Percentiles rank a stretch among this genome's conserved stretches.
Evolutionary conservation across 2,888 invertebrate genomes (phyloP).

Genomic region (Zaprionus lineosus): DNA sequence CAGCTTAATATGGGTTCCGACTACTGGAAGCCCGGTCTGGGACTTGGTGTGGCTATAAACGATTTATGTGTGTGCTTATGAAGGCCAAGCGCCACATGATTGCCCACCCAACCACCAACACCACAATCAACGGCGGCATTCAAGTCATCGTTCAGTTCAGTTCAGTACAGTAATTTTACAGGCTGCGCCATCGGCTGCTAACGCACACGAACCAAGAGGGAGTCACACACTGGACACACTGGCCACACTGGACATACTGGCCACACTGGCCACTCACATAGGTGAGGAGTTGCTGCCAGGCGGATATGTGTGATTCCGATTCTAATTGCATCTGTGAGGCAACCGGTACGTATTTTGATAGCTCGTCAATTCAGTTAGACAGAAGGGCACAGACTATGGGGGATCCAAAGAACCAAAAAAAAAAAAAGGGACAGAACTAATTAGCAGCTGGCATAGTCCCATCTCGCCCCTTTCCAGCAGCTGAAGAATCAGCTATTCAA

Average conservation of each 20-base stretch:
- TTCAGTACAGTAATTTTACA: conserved; percentile 79
- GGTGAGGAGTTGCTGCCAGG: conserved; percentile 1
- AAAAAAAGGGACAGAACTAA: no score
- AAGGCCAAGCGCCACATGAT: conserved; percentile 63
- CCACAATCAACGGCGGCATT: conserved; percentile 48
- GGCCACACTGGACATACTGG: background rate
- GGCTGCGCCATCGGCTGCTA: conserved; percentile 70
- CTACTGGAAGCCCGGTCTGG: conserved; percentile 27
- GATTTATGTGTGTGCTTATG: conserved; percentile 71
- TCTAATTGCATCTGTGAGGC: conserved; percentile 65
- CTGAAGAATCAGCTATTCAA: conserved; percentile 26
- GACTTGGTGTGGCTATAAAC: conserved; percentile 70
- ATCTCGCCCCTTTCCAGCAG: no score
- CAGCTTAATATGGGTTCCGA: conserved; percentile 37
- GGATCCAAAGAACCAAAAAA: no score
- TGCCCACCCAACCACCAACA: conserved; percentile 25
- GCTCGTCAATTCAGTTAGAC: conserved; percentile 14
- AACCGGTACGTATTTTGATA: conserved; percentile 43
- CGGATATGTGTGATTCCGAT: conserved; percentile 48
- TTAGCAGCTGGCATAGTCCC: no score
- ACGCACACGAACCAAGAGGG: conserved; percentile 50
- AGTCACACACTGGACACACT: conserved; percentile 20
- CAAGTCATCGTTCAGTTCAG: conserved; percentile 78
- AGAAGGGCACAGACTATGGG: background rate
- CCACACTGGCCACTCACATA: background rate